Base-by-base conservation (phyloP, 2,113 vertebrate genomes). In the Odocoileus virginianus region DNA sequence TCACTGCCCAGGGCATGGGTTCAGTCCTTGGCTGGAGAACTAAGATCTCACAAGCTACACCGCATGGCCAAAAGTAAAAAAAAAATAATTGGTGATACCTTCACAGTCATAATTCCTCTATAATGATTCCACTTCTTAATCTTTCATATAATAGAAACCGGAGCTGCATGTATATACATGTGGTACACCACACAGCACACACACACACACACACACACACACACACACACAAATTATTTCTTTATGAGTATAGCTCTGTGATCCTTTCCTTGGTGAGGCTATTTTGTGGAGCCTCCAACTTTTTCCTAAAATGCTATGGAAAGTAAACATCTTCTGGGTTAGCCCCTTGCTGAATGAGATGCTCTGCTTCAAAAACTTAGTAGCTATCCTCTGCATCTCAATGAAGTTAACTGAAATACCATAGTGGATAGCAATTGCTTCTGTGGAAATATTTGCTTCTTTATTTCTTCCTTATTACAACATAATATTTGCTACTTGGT, bases 121-220 rank as follows among this genome's bases (percentile, higher is more conserved):
- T 67, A 83, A 57, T n/a, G 0, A 74, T 55, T 91, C 45, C 2
- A 79, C 6, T 43, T 50, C 19, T 88, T 89, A 79, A 50, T 16
- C 2, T 64, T 97, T 33, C 36, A 60, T 55, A 47, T 64, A 79
- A 79, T 11, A 40, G 36, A 79, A 95, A 89, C 58, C 15, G 1
- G 12, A 84, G 13, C 57, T 54, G 21, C 30, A 14, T 5, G 0
- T 33, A 2, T 40, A 83, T 11, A 33, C 2, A 16, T 0, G 4
- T 50, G n/a, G 10, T 8, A 8, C 5, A 13, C 2, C 6, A 3
- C 13, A 8, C 4, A 13, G 13, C 13, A n/a, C n/a, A 28, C 3
- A 10, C 0, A 15, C 52, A 54, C 52, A 54, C n/a, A 71, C 19
- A 5, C 1, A 8, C 5, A 47, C 45, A 45, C 6, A 10, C 6